A percentile compares a stretch with the other conserved stretches of the same genome.
These are phyloP conservation scores for Xyliphius kryptos DNA, from an alignment of 2,113 vertebrate species.

Conservation along the genomic window DNA sequence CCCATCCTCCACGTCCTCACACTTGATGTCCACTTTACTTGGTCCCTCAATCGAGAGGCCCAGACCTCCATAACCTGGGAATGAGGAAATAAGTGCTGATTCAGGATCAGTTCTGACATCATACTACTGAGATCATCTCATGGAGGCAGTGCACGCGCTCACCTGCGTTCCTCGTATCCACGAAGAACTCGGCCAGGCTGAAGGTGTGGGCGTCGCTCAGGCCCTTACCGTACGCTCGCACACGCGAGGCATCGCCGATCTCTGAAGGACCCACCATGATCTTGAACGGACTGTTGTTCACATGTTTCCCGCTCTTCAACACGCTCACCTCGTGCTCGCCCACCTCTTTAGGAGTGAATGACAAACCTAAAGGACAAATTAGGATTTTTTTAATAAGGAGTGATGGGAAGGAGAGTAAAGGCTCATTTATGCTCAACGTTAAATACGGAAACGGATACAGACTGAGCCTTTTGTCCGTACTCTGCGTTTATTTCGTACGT, in stretches of 20 bases:
- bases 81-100: neutral
- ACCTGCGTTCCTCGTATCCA: constrained; percentile 92
- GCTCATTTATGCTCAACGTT: too few species aligned
- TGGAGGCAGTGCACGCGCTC: too few species aligned
- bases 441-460: too few species aligned
- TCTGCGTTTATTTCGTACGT: too few species aligned
- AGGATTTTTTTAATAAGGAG: too few species aligned
- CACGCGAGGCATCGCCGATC: constrained; percentile 87
- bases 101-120: neutral
- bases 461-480: too few species aligned
- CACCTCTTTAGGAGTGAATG: constrained; percentile 96
- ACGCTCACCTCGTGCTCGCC: constrained; percentile 94
- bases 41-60: constrained; percentile 92
- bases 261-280: constrained; percentile 91
- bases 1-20: constrained; percentile 89
- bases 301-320: constrained; percentile 79
- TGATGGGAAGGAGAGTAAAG: too few species aligned
- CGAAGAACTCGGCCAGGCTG: constrained; percentile 87
- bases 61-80: constrained; percentile 88
- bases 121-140: too few species aligned
- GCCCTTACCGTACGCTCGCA: constrained; percentile 85
- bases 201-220: constrained; percentile 83
- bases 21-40: constrained; percentile 99
- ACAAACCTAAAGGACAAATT: constrained; percentile 89
- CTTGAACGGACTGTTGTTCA: constrained; percentile 97